Conservation (phyloP, 1,140 invertebrate genomes). For the Gryllus bimaculatus region DNA sequence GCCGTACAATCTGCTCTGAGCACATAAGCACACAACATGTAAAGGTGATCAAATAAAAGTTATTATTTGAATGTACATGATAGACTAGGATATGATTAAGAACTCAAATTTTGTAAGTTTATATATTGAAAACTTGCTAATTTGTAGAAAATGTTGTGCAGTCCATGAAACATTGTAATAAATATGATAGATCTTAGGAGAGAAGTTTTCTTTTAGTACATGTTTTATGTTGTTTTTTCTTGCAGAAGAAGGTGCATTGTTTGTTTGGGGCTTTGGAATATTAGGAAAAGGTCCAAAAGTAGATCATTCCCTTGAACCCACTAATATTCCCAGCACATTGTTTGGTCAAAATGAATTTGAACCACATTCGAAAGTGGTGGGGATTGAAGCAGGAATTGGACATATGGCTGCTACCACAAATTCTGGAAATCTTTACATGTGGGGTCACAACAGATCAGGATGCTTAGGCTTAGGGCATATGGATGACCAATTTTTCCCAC, state of each 20-base stretch:
- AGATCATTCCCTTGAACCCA: conserved; percentile 51
- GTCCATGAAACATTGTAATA: too few species aligned
- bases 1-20: too few species aligned
- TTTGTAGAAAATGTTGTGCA: too few species aligned
- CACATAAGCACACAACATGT: too few species aligned
- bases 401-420: conserved; percentile 73
- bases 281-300: conserved; percentile 78
- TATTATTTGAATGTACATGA: too few species aligned
- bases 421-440: conserved; percentile 73
- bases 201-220: too few species aligned
- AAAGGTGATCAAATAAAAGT: too few species aligned
- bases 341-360: conserved; percentile 81
- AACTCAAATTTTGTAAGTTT: too few species aligned
- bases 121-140: too few species aligned
- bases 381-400: conserved; percentile 62
- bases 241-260: conserved; percentile 71
- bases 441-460: conserved; percentile 78
- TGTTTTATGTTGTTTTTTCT: conserved; percentile 16
- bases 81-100: too few species aligned
- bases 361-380: conserved; percentile 50
- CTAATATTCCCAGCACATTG: conserved; percentile 61
- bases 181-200: too few species aligned
- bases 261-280: conserved; percentile 87
- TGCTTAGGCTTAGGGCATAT: conserved; percentile 70
- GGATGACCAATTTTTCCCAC: conserved; percentile 80